Evolutionary conservation across 2,888 invertebrate species (phyloP).

Genomic region (Cremastobaeus sp.): DNA sequence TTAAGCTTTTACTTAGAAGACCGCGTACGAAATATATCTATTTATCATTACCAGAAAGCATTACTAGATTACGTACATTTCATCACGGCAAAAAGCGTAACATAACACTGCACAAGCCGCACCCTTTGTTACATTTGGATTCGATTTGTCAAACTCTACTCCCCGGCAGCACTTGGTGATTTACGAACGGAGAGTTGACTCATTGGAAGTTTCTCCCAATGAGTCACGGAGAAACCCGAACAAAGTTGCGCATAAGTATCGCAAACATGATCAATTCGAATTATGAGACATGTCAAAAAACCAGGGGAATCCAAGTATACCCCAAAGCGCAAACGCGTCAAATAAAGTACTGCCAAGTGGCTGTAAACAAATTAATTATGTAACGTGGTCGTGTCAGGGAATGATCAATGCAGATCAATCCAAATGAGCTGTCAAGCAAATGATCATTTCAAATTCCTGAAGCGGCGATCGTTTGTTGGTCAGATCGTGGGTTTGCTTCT

Average conservation of each 20-base stretch:
- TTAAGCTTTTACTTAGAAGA: constrained; percentile 20
- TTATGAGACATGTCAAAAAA: constrained; percentile 3
- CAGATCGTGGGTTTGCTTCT: no score
- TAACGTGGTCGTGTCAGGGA: no score
- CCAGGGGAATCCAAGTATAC: constrained; percentile 15
- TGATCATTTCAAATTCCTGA: constrained; percentile 32
- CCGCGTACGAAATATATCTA: constrained; percentile 27
- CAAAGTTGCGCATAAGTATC: constrained; percentile 22
- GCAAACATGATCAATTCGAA: constrained; percentile 24
- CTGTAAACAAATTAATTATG: no score
- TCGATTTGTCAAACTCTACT: constrained; percentile 53
- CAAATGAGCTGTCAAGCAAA: constrained; percentile 4
- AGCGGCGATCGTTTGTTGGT: no score
- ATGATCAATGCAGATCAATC: no score
- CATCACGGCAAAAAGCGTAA: constrained; percentile 33
- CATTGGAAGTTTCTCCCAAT: constrained; percentile 32
- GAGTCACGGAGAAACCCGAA: constrained; percentile 31
- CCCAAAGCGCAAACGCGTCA: no score
- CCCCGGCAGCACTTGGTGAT: constrained; percentile 41
- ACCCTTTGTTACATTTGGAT: constrained; percentile 58
- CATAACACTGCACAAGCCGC: constrained; percentile 27
- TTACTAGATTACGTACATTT: constrained; percentile 52
- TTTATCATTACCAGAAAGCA: constrained; percentile 37
- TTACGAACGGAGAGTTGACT: constrained; percentile 51
- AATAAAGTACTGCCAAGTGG: no score